These are phyloP conservation scores for Drosophila pullipes DNA, from an alignment of 2,888 invertebrate genomes.

Conservation along the genomic window DNA sequence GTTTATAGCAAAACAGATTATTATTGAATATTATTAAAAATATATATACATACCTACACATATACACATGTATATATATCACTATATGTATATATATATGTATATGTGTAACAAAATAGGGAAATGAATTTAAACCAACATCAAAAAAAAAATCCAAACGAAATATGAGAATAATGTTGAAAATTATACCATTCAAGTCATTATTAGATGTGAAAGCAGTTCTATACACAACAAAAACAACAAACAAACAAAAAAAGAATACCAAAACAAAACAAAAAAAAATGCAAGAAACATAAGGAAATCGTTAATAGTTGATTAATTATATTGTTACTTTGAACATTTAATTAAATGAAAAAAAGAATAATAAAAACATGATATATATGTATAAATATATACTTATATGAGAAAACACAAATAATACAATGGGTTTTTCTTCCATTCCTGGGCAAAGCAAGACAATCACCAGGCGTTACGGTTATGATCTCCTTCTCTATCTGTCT, in stretches of 20 bases:
- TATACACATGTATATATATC: conserved; percentile 40
- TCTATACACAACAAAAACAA: conserved; percentile 66
- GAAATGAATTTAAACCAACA: conserved; percentile 73
- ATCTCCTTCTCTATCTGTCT: conserved; percentile 5
- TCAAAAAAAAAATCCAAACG: conserved; percentile 53
- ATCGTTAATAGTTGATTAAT: conserved; percentile 82
- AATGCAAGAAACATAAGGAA: conserved; percentile 58
- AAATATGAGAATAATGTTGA: conserved; percentile 65
- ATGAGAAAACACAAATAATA: conserved; percentile 74
- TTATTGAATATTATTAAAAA: conserved; percentile 51
- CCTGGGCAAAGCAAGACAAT: conserved; percentile 45
- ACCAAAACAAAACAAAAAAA: conserved; percentile 49
- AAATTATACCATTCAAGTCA: conserved; percentile 78
- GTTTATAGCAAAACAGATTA: conserved; percentile 57
- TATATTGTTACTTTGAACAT: conserved; percentile 84
- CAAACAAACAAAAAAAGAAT: conserved; percentile 43
- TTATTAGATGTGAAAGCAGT: conserved; percentile 80
- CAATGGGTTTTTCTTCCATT: conserved; percentile 69
- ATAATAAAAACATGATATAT: conserved; percentile 63
- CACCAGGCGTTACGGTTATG: conserved; percentile 33
- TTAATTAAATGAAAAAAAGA: conserved; percentile 71
- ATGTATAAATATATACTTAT: conserved; percentile 76
- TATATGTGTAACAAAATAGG: conserved; percentile 73
- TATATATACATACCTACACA: conserved; percentile 42
- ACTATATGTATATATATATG: conserved; percentile 39